Percentiles rank a stretch among this genome's conserved stretches.
Evolutionary conservation across 2,888 invertebrate genomes (phyloP).

Genomic region (Lucinisca nassula): DNA sequence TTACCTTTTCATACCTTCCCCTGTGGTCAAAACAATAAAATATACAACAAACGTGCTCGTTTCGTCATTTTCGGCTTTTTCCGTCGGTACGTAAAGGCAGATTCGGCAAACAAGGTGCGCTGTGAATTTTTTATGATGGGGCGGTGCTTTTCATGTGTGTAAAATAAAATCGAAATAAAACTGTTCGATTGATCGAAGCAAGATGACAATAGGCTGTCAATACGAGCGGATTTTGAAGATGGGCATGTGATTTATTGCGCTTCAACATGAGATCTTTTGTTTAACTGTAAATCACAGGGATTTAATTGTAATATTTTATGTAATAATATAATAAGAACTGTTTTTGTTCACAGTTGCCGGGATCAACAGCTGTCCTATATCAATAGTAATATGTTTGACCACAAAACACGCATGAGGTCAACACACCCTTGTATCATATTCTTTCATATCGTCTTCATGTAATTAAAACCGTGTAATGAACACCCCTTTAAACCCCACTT

Average conservation of each 20-base stretch:
- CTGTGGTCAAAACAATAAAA: slow-evolving; percentile 56
- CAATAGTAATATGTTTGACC: too few species aligned
- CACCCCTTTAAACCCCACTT: too few species aligned
- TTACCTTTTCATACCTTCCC: slow-evolving; percentile 57
- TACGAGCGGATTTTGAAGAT: neutral
- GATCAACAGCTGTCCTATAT: too few species aligned
- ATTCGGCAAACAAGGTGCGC: slow-evolving; percentile 59
- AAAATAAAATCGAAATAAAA: slow-evolving; percentile 11
- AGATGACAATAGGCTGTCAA: neutral
- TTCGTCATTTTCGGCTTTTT: slow-evolving; percentile 57
- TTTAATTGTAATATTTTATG: too few species aligned
- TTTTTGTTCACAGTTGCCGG: too few species aligned
- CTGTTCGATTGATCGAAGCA: neutral
- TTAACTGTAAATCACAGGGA: too few species aligned
- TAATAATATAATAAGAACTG: too few species aligned
- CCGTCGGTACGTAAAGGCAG: slow-evolving; percentile 46
- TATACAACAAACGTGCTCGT: slow-evolving; percentile 49
- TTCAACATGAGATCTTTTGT: neutral
- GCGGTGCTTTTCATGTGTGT: slow-evolving; percentile 57
- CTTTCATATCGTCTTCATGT: too few species aligned
- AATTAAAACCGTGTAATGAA: too few species aligned
- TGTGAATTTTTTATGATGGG: slow-evolving; percentile 57
- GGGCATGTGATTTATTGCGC: neutral
- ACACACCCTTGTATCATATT: too few species aligned
- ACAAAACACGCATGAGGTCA: too few species aligned